Evolutionary conservation across 1,140 invertebrate species (phyloP), one percentile per base, ranked within the genome.

Genomic region (Panagrolaimus sp.): DNA sequence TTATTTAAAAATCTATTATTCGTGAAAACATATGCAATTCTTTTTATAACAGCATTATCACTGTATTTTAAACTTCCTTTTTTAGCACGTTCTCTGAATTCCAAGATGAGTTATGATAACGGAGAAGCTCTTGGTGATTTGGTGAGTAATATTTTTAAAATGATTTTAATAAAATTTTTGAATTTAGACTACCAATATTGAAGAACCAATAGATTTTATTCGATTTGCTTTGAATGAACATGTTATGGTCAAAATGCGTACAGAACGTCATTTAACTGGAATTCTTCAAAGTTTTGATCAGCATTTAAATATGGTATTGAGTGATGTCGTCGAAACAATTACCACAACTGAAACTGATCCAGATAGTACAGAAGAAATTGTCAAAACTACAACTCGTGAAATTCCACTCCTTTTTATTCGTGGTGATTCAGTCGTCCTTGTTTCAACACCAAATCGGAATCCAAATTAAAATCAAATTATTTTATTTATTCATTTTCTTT

Each of bases 191-290:
- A 38, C 32, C 17, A 28, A 12, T 28, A 28, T 98, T 0, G 96
- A 98, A 85, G 94, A 98, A 84, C 95, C 95, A 0, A 84, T 98
- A 21, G 95, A 98, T 88, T 86, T 98, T 28, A 93, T 98, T 73
- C 76, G 93, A 70, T 85, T 97, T 5, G 95, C 93, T 86, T 88
- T 98, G 73, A 94, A 98, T 87, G 94, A 98, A 85, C 88, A 91
- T 79, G 96, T 98, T 82, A 96, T 96, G 82, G 94, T 98, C 0
- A 98, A 98, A 87, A 96, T 98, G 94, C 88, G 93, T 68, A 96
- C 96, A 85, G 94, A 98, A 81, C 86, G 95, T 70, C 94, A 97
- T 85, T 85, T 98, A 15, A 86, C 91, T 71, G 95, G 95, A 38
- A 88, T 91, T 81, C 85, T 98, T 45, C 76, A 96, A 91, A 94